Evolutionary conservation across 2,888 invertebrate species (phyloP).

Genomic region (Dasysyrphus albostriatus): DNA sequence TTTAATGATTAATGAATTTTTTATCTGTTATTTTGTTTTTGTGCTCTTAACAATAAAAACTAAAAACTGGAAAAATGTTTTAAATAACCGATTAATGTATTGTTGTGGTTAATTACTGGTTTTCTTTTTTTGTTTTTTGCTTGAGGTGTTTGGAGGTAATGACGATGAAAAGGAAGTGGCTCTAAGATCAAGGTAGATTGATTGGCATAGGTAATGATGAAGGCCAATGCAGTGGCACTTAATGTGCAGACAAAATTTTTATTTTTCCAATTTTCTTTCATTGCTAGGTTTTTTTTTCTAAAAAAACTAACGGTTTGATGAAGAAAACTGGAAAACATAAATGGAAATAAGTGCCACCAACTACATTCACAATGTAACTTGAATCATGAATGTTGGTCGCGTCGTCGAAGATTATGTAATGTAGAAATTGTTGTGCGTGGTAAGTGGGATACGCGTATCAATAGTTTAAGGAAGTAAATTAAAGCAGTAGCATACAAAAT

Average conservation of each 20-base stretch:
- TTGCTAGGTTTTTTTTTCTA: not conserved
- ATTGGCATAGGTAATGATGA: constrained; percentile 32
- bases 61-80: constrained; percentile 12
- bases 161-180: constrained; percentile 32
- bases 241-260: not conserved
- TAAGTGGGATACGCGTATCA: constrained; percentile 7
- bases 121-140: not conserved
- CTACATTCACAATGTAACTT: constrained; percentile 11
- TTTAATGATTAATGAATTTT: constrained; percentile 28
- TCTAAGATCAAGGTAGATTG: constrained; percentile 44
- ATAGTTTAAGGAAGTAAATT: constrained; percentile 7
- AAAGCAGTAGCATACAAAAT: not conserved
- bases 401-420: constrained; percentile 13
- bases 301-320: not conserved
- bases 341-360: constrained; percentile 15
- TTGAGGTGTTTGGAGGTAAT: constrained; percentile 16
- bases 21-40: constrained; percentile 1
- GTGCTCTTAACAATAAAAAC: constrained; percentile 15
- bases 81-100: constrained; percentile 43
- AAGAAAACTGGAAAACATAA: constrained; percentile 6
- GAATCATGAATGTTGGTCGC: constrained; percentile 29
- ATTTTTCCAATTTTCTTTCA: constrained; percentile 4
- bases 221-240: constrained; percentile 37
- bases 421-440: constrained; percentile 1
- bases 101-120: constrained; percentile 27